These are phyloP conservation scores for Brachyptera risi DNA, from an alignment of 2,888 invertebrate species.

Conservation along the genomic window DNA sequence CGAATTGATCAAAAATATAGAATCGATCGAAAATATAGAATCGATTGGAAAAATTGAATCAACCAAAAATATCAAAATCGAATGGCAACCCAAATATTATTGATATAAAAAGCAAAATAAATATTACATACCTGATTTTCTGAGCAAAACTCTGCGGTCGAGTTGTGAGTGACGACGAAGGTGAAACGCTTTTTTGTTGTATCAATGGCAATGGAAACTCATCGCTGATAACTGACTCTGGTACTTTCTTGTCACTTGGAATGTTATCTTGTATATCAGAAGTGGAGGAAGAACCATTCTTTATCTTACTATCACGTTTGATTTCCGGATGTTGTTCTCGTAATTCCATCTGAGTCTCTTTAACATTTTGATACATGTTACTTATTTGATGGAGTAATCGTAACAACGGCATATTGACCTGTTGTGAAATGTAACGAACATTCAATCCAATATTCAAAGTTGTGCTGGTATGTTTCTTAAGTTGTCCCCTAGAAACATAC, in stretches of 20 bases:
- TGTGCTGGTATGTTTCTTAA: slow-evolving; percentile 88
- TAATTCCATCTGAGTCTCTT: slow-evolving; percentile 88
- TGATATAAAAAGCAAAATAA: no score
- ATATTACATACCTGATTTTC: slow-evolving; percentile 74
- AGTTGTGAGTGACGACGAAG: slow-evolving; percentile 52
- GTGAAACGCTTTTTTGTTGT: slow-evolving; percentile 42
- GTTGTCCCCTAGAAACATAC: slow-evolving; percentile 79
- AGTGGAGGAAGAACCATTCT: slow-evolving; percentile 59
- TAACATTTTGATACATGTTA: slow-evolving; percentile 96
- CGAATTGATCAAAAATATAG: no score
- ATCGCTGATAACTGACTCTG: slow-evolving; percentile 38
- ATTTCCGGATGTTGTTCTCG: slow-evolving; percentile 61
- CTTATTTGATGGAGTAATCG: slow-evolving; percentile 92
- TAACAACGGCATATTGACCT: slow-evolving; percentile 89
- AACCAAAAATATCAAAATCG: no score
- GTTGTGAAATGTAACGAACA: slow-evolving; percentile 57
- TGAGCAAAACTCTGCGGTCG: slow-evolving; percentile 86
- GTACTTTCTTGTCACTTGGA: slow-evolving; percentile 43
- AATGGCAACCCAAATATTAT: no score
- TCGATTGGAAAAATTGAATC: no score
- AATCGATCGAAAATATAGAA: no score
- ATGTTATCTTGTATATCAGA: slow-evolving; percentile 60
- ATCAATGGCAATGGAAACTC: slow-evolving; percentile 34
- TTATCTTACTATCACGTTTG: slow-evolving; percentile 44
- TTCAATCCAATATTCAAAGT: slow-evolving; percentile 86